Base-by-base conservation (phyloP, 2,888 invertebrate species). In the Antheraea yamamai region DNA sequence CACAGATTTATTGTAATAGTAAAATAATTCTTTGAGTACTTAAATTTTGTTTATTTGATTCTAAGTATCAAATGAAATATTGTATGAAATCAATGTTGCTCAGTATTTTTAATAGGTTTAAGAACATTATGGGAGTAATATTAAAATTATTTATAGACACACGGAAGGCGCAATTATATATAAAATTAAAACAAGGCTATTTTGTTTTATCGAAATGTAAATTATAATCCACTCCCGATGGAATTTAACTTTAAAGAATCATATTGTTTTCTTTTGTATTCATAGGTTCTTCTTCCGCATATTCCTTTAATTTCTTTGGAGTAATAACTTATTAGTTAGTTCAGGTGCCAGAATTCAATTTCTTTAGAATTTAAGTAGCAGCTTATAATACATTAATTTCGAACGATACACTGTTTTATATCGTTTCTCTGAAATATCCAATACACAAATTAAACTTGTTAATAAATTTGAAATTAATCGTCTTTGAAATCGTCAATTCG, bases 51-150 rank as follows among this genome's bases (percentile, higher is more conserved):
- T 90, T 85, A 82, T 81, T 84, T 81, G 82, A 83, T 85, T 86
- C 85, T 39, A 87, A 73, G 74, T 82, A 81, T 84, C 81, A 85
- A 88, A 88, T 81, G 82, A 89, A 86, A 88, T 87, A 88, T 86
- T 89, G 89, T 90, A 89, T 87, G 88, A 87, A 92, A 92, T 89
- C 87, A 88, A 92, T 87, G 87, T 94, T 94, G 94, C 94, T 94
- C 94, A 94, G 94, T 94, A 94, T 94, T 94, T 94, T 93, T 90
- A 70, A 91, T 93, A 94, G 93, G 88, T 88, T 84, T 93, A 94
- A 92, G 93, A 86, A 87, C 89, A 91, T 86, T 88, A 88, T 85
- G 88, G 85, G 89, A 87, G 85, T 88, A 85, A 84, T 87, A 89
- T 89, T 88, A 85, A 92, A 91, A 89, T 90, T 92, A 92, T 92